A percentile compares a stretch with the other conserved stretches of the same genome.
These are phyloP conservation scores for Parazoanthus darwini DNA, from an alignment of 92 coral and sea anemone species.

Conservation along the genomic window DNA sequence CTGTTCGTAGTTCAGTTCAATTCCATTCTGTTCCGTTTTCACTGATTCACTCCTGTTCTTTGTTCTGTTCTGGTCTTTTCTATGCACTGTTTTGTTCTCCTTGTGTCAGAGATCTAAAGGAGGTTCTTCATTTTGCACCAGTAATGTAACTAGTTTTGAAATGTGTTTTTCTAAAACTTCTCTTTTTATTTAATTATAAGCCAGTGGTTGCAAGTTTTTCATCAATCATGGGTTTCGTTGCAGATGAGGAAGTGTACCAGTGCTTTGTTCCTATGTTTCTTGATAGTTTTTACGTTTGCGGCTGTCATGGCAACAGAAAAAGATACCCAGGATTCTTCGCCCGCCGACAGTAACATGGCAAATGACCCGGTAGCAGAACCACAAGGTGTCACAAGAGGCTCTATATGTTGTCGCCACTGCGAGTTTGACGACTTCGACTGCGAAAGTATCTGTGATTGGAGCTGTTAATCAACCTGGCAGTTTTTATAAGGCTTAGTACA, in stretches of 20 bases:
- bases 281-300: background rate
- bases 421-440: slow-evolving; percentile 22
- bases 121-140: too few species aligned
- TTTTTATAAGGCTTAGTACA: too few species aligned
- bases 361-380: background rate
- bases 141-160: too few species aligned
- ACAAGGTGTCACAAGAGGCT: background rate
- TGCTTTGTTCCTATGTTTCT: background rate
- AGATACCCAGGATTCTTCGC: background rate
- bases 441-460: slow-evolving; percentile 4
- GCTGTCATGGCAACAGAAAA: background rate
- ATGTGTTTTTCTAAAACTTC: too few species aligned
- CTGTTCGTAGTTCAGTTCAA: too few species aligned
- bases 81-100: too few species aligned
- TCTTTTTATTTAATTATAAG: too few species aligned
- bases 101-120: too few species aligned
- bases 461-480: background rate
- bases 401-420: background rate
- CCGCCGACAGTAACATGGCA: background rate
- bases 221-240: background rate
- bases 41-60: too few species aligned
- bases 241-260: background rate
- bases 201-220: too few species aligned
- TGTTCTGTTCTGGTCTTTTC: too few species aligned
- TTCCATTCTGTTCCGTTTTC: too few species aligned